Evolutionary conservation across 2,797 vertebrate genomes (phyloP), one percentile per base, ranked within the genome.

Genomic region (Silurus lanzhouensis): DNA sequence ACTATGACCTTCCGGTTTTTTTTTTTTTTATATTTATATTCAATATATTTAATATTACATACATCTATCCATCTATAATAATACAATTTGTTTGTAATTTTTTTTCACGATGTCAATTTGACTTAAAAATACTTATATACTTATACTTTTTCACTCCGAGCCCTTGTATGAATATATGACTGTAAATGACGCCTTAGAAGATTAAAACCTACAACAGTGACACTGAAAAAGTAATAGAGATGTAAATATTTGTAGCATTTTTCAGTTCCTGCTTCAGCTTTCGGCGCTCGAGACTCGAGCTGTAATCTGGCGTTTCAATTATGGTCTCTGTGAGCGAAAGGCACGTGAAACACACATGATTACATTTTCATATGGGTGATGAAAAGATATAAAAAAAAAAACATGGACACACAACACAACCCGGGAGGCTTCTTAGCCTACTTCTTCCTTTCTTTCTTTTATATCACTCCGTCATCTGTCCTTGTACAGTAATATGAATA

Each of bases 121-220:
- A n/a, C 14, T 74, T 22, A 19, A 14, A 7, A 20, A n/a, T n/a
- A n/a, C n/a, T n/a, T n/a, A n/a, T n/a, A n/a, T n/a, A n/a, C n/a
- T n/a, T n/a, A 25, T 52, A 81, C n/a, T 52, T 81, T 66, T 81
- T 14, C 31, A 82, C 85, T 86, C 84, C 77, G 83, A 84, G 82
- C 87, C 80, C 17, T 19, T 79, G n/a, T 80, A 1, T 63, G 85
- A 91, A 91, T 90, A 86, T 71, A 90, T 92, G 90, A 90, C 83
- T 81, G 86, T 89, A 90, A 90, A 92, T 92, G 89, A 90, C 88
- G 76, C 85, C 72, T 83, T 80, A 57, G 76, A 86, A 88, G 78
- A 91, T 88, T 91, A 89, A 91, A 91, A 88, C 89, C 66, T 87
- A 89, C 84, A 85, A 48, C 80, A 84, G 87, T 55, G 25, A n/a